These are phyloP conservation scores for Conomelus anceps DNA, from an alignment of 2,888 invertebrate species.

Conservation along the genomic window DNA sequence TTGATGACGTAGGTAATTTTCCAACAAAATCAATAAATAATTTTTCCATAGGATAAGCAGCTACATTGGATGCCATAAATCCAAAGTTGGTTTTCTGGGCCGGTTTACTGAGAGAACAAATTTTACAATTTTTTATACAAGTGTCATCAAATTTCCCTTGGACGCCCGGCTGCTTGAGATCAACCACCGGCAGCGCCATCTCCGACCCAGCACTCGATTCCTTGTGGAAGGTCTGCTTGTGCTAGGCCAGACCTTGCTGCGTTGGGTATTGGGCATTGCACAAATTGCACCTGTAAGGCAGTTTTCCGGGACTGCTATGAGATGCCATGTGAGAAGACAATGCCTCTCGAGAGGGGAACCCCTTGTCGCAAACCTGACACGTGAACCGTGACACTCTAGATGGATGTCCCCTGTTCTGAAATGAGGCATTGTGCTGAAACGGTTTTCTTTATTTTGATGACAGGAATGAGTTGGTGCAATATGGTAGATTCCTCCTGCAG, in stretches of 20 bases:
- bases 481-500: too few species aligned
- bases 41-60: too few species aligned
- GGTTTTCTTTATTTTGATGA: too few species aligned
- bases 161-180: constrained; percentile 60
- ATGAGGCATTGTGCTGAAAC: too few species aligned
- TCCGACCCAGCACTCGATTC: constrained; percentile 50
- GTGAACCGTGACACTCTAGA: constrained; percentile 17
- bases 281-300: constrained; percentile 53
- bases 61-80: too few species aligned
- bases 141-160: too few species aligned
- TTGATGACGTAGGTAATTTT: too few species aligned
- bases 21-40: too few species aligned
- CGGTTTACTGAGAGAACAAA: too few species aligned
- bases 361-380: constrained; percentile 46
- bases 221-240: constrained; percentile 57
- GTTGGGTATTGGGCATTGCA: constrained; percentile 68
- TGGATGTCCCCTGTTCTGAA: background rate
- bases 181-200: constrained; percentile 65
- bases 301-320: constrained; percentile 45
- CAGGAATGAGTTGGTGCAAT: too few species aligned
- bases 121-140: too few species aligned
- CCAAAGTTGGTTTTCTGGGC: too few species aligned
- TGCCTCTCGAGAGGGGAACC: constrained; percentile 45
- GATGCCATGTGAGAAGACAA: constrained; percentile 46
- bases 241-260: constrained; percentile 51